Evolutionary conservation across 2,113 vertebrate species (phyloP).

Genomic region (Saimiri boliviensis): DNA sequence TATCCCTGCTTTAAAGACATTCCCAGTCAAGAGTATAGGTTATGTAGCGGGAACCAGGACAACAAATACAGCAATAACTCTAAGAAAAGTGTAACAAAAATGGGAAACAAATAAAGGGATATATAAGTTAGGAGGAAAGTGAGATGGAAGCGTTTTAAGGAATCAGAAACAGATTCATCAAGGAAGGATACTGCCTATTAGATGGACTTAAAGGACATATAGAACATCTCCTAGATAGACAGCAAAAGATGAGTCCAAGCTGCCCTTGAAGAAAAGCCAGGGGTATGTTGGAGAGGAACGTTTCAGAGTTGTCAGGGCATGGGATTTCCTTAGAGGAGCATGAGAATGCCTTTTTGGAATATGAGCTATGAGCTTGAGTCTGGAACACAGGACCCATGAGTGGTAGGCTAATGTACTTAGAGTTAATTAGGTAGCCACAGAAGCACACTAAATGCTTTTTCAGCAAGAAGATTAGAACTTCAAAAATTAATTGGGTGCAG

Average conservation of each 20-base stretch:
- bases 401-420: neutral
- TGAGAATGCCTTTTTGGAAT: neutral
- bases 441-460: constrained; percentile 4
- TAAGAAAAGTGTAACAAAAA: neutral
- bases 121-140: neutral
- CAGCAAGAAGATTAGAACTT: constrained; percentile 23
- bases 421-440: neutral
- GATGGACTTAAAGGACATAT: fast-evolving
- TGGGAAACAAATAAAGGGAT: neutral
- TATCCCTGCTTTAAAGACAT: neutral
- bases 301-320: neutral
- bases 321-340: neutral
- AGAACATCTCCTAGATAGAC: neutral
- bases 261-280: neutral
- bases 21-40: neutral
- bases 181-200: neutral
- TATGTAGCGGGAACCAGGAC: neutral
- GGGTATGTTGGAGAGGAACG: neutral
- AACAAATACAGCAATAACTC: neutral
- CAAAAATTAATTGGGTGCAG: constrained; percentile 22
- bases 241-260: neutral
- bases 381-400: neutral
- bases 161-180: neutral
- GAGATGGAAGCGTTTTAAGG: neutral
- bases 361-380: neutral